These are phyloP conservation scores for Ramazzottius varieornatus DNA, from an alignment of 2,888 invertebrate genomes.

Conservation along the genomic window DNA sequence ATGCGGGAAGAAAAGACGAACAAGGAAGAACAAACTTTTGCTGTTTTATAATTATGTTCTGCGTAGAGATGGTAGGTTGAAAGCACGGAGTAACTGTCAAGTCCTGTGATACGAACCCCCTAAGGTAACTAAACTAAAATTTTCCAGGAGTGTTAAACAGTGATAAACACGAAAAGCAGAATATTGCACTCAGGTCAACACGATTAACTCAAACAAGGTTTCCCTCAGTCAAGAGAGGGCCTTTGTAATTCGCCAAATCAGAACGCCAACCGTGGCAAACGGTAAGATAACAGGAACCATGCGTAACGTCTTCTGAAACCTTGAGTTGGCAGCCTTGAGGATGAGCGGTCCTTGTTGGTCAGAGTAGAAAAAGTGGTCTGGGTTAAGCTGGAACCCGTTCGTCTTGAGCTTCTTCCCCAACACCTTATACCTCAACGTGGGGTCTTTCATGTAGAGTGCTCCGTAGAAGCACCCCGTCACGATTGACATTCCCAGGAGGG, in stretches of 20 bases:
- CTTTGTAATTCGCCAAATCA: neutral
- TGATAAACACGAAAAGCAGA: too few species aligned
- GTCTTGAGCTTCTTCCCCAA: neutral
- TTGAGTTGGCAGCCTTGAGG: neutral
- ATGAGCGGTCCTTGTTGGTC: neutral
- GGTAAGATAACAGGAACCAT: neutral
- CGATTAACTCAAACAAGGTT: too few species aligned
- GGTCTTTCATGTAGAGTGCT: neutral
- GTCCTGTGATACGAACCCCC: neutral
- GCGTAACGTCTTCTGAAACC: neutral
- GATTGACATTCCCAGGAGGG: neutral
- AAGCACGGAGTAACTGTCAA: too few species aligned
- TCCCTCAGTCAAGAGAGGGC: too few species aligned
- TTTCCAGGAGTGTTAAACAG: too few species aligned
- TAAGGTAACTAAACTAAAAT: neutral
- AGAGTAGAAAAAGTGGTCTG: neutral
- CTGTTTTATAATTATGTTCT: too few species aligned
- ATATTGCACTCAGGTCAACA: too few species aligned
- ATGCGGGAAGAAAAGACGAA: too few species aligned
- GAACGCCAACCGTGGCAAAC: neutral
- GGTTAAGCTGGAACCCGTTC: neutral
- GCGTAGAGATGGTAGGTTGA: too few species aligned
- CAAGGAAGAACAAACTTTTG: too few species aligned
- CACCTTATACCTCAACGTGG: neutral
- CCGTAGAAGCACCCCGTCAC: neutral